Conservation (phyloP, 2,797 vertebrate genomes). For the Rhinella marina region DNA sequence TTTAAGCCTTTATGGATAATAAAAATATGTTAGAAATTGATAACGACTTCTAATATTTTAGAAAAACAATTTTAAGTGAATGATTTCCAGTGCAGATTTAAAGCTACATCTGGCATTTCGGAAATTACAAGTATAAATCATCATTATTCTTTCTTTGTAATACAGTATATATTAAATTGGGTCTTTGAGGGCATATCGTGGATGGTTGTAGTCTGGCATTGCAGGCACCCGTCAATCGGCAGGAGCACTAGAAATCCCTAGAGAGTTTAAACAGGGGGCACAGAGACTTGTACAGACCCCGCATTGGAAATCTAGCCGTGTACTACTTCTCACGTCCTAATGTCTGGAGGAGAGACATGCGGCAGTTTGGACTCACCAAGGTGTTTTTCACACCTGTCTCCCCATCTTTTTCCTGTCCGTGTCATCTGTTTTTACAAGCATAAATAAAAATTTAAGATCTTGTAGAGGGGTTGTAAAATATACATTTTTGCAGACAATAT, state of each 20-base stretch:
- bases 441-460: no score
- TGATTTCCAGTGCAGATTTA: constrained; percentile 5
- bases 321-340: no score
- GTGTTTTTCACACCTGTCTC: no score
- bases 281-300: neutral
- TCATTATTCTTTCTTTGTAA: neutral
- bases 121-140: neutral
- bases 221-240: neutral
- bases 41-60: constrained; percentile 16
- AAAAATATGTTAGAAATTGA: constrained; percentile 19
- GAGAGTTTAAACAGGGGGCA: no score
- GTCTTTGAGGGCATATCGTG: neutral
- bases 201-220: neutral
- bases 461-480: no score
- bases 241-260: neutral
- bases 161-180: neutral
- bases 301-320: no score
- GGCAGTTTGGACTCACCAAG: no score
- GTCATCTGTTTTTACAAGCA: no score
- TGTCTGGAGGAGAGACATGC: no score
- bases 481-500: no score
- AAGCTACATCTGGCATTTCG: neutral
- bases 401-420: no score
- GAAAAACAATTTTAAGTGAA: neutral
- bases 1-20: neutral